These are phyloP conservation scores for Sipha flava DNA, from an alignment of 1,140 invertebrate species.

Conservation along the genomic window DNA sequence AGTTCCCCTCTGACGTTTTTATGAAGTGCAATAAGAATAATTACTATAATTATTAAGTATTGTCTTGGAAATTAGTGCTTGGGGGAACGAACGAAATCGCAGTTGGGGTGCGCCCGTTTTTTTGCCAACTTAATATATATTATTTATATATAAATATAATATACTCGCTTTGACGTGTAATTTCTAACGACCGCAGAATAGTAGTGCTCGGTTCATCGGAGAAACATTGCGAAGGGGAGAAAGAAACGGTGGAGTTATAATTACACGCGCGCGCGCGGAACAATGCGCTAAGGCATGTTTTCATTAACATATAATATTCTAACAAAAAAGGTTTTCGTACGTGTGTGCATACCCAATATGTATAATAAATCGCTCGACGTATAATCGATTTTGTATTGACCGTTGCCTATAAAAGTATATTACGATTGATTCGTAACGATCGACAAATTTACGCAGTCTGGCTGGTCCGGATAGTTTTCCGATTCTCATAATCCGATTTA, in stretches of 20 bases:
- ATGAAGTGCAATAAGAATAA: constrained; percentile 9
- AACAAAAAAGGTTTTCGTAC: too few relatives aligned
- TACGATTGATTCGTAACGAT: too few relatives aligned
- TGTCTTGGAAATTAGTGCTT: neutral
- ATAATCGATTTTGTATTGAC: too few relatives aligned
- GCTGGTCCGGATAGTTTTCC: too few relatives aligned
- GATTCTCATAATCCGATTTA: too few relatives aligned
- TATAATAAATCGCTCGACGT: too few relatives aligned
- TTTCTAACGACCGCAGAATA: neutral
- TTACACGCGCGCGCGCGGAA: neutral
- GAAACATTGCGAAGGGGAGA: neutral
- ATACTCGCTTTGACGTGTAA: neutral
- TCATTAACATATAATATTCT: too few relatives aligned
- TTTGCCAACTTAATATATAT: neutral
- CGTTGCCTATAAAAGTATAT: too few relatives aligned
- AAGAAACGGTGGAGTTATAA: neutral
- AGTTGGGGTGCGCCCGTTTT: neutral
- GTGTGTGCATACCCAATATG: too few relatives aligned
- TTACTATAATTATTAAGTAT: constrained; percentile 17
- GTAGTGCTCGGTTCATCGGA: neutral
- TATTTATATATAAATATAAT: too few relatives aligned
- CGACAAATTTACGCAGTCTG: too few relatives aligned
- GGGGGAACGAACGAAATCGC: neutral
- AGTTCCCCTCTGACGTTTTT: neutral
- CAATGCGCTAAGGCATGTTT: neutral